Percentiles rank a stretch among this genome's conserved stretches.
Evolutionary conservation across 1,140 invertebrate genomes (phyloP).

Genomic region (Lamellibrachia luymesi): DNA sequence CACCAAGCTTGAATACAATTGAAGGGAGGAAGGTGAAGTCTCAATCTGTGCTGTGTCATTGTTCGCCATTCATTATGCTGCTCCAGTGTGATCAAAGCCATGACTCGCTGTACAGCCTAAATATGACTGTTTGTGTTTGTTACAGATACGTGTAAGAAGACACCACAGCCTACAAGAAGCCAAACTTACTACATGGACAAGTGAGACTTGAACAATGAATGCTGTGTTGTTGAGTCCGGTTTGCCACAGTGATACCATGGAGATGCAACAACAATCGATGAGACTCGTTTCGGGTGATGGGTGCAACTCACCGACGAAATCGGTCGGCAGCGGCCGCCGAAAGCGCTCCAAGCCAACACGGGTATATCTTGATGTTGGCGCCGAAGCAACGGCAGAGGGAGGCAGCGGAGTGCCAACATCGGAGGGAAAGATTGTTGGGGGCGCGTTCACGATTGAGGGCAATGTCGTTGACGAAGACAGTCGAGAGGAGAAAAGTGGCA

Average conservation of each 20-base stretch:
- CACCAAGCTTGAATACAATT: no score
- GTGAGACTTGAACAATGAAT: background rate
- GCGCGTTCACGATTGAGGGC: conserved; percentile 7
- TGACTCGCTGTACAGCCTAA: background rate
- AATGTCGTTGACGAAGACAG: conserved; percentile 17
- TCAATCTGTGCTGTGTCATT: background rate
- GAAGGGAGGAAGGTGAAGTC: background rate
- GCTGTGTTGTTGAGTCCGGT: background rate
- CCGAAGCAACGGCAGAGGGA: conserved; percentile 28
- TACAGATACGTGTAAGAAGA: background rate
- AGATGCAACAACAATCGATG: background rate
- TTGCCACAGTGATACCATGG: background rate
- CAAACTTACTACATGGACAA: background rate
- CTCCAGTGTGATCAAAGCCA: background rate
- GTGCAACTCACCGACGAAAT: background rate
- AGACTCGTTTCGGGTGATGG: background rate
- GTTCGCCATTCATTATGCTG: no score
- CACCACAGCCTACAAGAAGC: background rate
- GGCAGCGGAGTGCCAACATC: conserved; percentile 6
- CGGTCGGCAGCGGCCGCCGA: conserved; percentile 32
- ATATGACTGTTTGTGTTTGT: background rate
- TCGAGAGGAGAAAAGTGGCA: conserved; percentile 22
- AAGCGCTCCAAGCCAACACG: conserved; percentile 55
- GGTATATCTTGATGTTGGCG: conserved; percentile 37
- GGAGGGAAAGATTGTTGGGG: conserved; percentile 27